Conservation (phyloP, 1,140 invertebrate genomes). For the Pogonomyrmex barbatus region DNA sequence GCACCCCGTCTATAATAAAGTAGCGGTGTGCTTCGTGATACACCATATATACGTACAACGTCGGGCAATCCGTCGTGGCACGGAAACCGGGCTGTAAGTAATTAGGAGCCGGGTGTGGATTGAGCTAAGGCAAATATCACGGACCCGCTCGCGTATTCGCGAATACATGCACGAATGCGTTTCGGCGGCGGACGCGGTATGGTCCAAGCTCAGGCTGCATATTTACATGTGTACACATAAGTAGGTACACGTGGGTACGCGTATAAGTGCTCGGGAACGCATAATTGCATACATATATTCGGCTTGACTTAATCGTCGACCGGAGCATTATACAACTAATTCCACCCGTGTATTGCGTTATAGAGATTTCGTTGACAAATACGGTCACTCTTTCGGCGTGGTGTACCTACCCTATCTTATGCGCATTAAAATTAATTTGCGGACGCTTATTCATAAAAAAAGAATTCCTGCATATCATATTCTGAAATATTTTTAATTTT, state of each 20-base stretch:
- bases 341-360: conserved; percentile 4
- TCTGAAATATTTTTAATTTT: neutral
- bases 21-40: conserved; percentile 64
- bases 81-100: conserved; percentile 77
- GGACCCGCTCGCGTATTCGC: conserved; percentile 73
- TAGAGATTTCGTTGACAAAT: conserved; percentile 17
- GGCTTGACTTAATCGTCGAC: conserved; percentile 61
- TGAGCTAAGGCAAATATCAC: conserved; percentile 81
- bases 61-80: conserved; percentile 72
- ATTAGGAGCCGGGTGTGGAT: conserved; percentile 79
- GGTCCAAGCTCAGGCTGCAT: conserved; percentile 70
- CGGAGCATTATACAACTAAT: conserved; percentile 43
- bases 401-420: neutral
- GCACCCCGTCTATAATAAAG: conserved; percentile 68
- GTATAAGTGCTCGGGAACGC: conserved; percentile 62
- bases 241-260: conserved; percentile 67
- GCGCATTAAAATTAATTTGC: neutral
- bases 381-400: neutral
- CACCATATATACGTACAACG: conserved; percentile 63
- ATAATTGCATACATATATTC: conserved; percentile 70
- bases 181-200: conserved; percentile 72
- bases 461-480: neutral
- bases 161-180: conserved; percentile 78
- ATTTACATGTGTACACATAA: conserved; percentile 74
- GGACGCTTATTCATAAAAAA: conserved; percentile 15